Base-by-base conservation (phyloP, 1,140 invertebrate species). In the Coenobita brevimanus region DNA sequence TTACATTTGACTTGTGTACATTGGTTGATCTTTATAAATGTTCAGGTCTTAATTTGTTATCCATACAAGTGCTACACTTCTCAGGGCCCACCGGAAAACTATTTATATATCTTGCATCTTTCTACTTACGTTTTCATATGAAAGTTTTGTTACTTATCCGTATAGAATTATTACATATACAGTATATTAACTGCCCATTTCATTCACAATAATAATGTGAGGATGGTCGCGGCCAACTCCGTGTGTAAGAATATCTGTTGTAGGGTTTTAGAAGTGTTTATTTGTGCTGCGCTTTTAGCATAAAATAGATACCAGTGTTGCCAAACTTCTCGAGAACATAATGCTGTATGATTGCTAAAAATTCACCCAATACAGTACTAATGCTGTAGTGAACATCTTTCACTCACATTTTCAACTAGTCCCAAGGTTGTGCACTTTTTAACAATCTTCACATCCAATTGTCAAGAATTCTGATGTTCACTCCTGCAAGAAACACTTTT, bases 251-350 rank as follows among this genome's bases (percentile, higher is more conserved):
- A 27, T 13, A n/a, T 30, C 43, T 30, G 30, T 24, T 57, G 41
- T 24, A n/a, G 27, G 10, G 30, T 79, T 24, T 10, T 30, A 24
- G 15, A n/a, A 21, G 24, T 54, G 24, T 50, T 57, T 46, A 27
- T 43, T 79, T 57, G 24, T 50, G 38, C 75, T 79, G 43, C 30
- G 43, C 0, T 50, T 30, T 24, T 30, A 54, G 24, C 38, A 50
- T 79, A 27, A 50, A 46, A 27, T 50, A 79, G 50, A n/a, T 50
- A 79, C n/a, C 38, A 50, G 41, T 79, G 38, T 79, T 79, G 75
- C 75, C 75, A 79, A 79, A 54, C 46, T 79, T 46, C 41, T 54
- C 27, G 8, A 79, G 41, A 27, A 27, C 75, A 27, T 27, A 38
- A 71, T 71, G 38, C 21, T 71, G 38, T 71, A 71, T 71, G 67